A percentile compares a stretch with the other conserved stretches of the same genome.
Evolutionary conservation across 2,113 vertebrate species (phyloP).

Genomic region (Cololabis saira): DNA sequence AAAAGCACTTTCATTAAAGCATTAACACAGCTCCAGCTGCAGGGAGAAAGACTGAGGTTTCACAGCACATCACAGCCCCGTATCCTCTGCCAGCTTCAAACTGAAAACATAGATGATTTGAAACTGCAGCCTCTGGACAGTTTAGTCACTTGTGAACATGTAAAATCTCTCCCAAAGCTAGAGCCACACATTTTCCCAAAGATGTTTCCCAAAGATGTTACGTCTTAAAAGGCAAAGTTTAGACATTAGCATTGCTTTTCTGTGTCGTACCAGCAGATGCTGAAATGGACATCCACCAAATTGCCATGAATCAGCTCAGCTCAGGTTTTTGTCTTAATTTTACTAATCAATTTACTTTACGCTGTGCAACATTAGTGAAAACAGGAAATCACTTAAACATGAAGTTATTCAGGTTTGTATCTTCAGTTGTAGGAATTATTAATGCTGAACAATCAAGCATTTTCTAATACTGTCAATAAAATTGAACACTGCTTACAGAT

Average conservation of each 20-base stretch:
- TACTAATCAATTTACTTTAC: too few relatives aligned
- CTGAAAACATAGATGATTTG: slow-evolving; percentile 2
- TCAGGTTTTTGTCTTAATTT: neutral
- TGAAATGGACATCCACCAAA: neutral
- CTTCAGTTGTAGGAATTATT: too few relatives aligned
- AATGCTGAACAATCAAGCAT: too few relatives aligned
- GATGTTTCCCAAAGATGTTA: neutral
- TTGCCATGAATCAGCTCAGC: neutral
- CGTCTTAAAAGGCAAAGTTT: neutral
- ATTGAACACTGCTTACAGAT: too few relatives aligned
- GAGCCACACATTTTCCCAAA: neutral
- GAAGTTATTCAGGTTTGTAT: too few relatives aligned
- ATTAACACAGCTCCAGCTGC: slow-evolving; percentile 54
- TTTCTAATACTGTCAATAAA: too few relatives aligned
- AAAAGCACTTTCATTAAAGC: slow-evolving; percentile 60
- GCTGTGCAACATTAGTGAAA: too few relatives aligned
- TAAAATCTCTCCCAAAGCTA: slow-evolving; percentile 23
- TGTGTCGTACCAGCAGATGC: neutral
- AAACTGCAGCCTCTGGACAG: slow-evolving; percentile 1
- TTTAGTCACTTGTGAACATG: slow-evolving; percentile 12
- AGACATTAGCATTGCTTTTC: neutral
- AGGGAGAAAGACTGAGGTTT: slow-evolving; percentile 57
- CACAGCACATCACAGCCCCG: slow-evolving; percentile 34
- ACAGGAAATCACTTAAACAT: too few relatives aligned
- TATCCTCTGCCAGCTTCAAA: slow-evolving; percentile 22